These are phyloP conservation scores for Lycocorax pyrrhopterus DNA, from an alignment of 2,113 vertebrate genomes.

Conservation along the genomic window DNA sequence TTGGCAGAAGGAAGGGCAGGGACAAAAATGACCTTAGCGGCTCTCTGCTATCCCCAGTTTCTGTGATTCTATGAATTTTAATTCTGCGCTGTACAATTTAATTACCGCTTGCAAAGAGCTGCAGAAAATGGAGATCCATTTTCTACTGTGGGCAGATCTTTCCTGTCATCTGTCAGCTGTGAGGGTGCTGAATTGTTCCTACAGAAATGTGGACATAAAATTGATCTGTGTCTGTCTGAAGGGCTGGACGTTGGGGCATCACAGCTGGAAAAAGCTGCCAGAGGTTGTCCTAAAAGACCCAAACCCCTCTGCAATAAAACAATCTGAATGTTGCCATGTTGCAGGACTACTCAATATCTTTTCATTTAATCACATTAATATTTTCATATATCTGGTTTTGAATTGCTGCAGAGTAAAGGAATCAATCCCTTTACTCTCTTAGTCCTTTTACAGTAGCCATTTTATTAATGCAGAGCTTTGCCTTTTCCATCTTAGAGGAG, in stretches of 20 bases:
- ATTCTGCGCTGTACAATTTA: background rate
- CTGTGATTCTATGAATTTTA: slow-evolving; percentile 49
- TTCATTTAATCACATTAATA: background rate
- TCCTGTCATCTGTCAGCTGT: background rate
- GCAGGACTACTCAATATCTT: background rate
- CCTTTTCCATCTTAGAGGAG: background rate
- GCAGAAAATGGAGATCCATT: background rate
- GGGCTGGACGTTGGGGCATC: background rate
- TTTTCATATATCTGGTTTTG: background rate
- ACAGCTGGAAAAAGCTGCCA: background rate
- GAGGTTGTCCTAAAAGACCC: background rate
- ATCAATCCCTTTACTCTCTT: background rate
- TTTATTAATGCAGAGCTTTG: background rate
- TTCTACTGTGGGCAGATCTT: background rate
- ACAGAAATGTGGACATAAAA: background rate
- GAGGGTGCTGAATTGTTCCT: background rate
- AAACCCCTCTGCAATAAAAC: background rate
- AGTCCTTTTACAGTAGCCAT: background rate
- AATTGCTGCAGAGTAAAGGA: background rate
- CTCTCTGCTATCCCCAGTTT: background rate
- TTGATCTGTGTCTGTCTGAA: background rate
- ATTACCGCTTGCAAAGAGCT: background rate
- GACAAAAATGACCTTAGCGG: background rate
- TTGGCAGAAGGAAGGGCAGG: background rate
- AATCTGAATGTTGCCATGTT: background rate